These are phyloP conservation scores for Channallabes apus DNA, from an alignment of 2,797 vertebrate genomes.

Conservation along the genomic window DNA sequence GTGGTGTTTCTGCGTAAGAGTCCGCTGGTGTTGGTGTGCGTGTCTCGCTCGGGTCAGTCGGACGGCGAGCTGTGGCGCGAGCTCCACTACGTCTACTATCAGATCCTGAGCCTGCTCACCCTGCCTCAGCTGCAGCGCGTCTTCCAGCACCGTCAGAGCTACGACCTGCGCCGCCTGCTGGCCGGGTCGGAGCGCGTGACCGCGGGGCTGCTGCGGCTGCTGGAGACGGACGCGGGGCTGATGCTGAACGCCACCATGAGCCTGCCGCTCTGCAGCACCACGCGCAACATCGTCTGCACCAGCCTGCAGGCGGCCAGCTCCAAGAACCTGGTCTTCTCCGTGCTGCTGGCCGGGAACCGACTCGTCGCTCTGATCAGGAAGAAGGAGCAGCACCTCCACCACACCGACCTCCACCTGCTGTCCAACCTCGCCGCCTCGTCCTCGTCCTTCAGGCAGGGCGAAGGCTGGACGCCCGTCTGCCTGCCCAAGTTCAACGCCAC, in stretches of 20 bases:
- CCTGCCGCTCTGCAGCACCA: slow-evolving; percentile 80
- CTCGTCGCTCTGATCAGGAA: slow-evolving; percentile 91
- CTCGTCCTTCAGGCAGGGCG: slow-evolving; percentile 91
- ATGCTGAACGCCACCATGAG: slow-evolving; percentile 91
- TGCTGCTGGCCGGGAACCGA: slow-evolving; percentile 87
- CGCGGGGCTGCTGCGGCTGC: slow-evolving; percentile 86
- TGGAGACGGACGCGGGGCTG: slow-evolving; percentile 90
- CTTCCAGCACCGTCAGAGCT: slow-evolving; percentile 96
- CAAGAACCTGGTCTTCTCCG: slow-evolving; percentile 92
- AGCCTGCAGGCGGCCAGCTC: slow-evolving; percentile 89
- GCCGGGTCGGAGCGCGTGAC: slow-evolving; percentile 94
- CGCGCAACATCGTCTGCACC: slow-evolving; percentile 83
- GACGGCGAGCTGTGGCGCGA: slow-evolving; percentile 91
- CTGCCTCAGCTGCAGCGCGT: slow-evolving; percentile 94
- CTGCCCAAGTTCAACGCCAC: slow-evolving; percentile 94
- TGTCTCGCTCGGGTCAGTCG: slow-evolving; percentile 86
- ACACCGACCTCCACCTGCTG: slow-evolving; percentile 94
- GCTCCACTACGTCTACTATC: slow-evolving; percentile 96
- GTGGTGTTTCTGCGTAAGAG: slow-evolving; percentile 93
- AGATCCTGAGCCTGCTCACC: slow-evolving; percentile 95
- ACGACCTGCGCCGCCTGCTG: slow-evolving; percentile 91
- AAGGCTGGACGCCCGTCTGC: slow-evolving; percentile 97
- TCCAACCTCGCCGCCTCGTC: slow-evolving; percentile 95
- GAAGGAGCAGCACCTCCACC: slow-evolving; percentile 94
- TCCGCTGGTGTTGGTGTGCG: slow-evolving; percentile 92